Conservation (phyloP, 2,888 invertebrate genomes). For the Trichogramma evanescens region DNA sequence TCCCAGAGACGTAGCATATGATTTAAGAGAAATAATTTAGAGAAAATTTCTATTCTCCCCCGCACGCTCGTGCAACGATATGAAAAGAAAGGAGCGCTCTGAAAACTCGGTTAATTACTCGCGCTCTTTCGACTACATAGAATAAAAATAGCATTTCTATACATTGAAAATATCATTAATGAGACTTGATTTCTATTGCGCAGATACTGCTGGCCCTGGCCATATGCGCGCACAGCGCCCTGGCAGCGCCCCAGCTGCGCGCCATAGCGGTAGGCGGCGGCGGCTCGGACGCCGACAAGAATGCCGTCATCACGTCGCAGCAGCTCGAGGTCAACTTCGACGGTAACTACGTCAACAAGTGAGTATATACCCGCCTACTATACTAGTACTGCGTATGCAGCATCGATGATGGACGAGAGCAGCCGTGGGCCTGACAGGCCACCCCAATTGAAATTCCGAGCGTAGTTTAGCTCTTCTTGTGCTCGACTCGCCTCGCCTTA, state of each 20-base stretch:
- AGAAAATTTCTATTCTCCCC: too few species aligned
- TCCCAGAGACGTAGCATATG: too few species aligned
- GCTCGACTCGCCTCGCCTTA: neutral
- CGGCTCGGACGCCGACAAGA: conserved; percentile 39
- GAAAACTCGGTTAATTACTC: too few species aligned
- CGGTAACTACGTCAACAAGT: conserved; percentile 45
- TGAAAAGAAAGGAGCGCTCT: too few species aligned
- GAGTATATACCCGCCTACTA: conserved; percentile 21
- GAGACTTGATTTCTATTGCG: neutral
- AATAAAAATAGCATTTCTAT: too few species aligned
- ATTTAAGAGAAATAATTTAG: too few species aligned
- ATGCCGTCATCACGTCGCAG: conserved; percentile 44
- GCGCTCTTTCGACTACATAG: too few species aligned
- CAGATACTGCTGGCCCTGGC: conserved; percentile 39
- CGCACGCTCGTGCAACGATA: too few species aligned
- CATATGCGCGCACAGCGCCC: conserved; percentile 37
- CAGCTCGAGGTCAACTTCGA: conserved; percentile 46
- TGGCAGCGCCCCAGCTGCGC: conserved; percentile 38
- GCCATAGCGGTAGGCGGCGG: conserved; percentile 24
- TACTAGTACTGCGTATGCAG: neutral
- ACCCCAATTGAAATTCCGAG: conserved; percentile 15
- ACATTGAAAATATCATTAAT: too few species aligned
- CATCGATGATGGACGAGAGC: neutral
- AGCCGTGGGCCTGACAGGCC: too few species aligned
- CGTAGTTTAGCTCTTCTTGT: neutral